phyloP scores from a whole-genome alignment of 2,797 vertebrate species.

The Myotis vivesi region DNA sequence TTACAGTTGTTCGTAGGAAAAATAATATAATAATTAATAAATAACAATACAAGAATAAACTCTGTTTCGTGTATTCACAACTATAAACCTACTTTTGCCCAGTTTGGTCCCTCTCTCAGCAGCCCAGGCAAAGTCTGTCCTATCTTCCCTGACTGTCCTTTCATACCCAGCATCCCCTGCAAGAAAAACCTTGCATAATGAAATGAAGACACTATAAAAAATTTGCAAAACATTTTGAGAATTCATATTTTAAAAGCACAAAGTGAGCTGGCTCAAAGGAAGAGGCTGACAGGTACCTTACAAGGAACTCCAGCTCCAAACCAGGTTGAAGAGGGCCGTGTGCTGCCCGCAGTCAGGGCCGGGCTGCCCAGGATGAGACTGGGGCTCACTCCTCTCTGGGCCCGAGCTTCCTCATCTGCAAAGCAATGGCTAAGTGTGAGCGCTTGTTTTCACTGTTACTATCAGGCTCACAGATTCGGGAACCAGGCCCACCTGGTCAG shows the following conservation, averaged over 20 bases:
- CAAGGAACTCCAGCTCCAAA: constrained; percentile 46
- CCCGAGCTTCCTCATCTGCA: constrained; percentile 68
- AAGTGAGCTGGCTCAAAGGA: not conserved
- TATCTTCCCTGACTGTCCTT: not conserved
- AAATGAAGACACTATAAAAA: not conserved
- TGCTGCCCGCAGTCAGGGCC: not conserved
- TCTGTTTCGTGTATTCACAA: not conserved
- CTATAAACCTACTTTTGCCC: not conserved
- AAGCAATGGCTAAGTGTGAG: not conserved
- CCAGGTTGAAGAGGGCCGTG: not conserved
- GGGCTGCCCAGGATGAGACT: not conserved
- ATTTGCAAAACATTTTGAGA: not conserved
- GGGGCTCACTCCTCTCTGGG: constrained; percentile 58
- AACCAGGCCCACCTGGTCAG: not conserved
- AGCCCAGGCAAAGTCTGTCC: not conserved
- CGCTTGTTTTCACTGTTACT: not conserved
- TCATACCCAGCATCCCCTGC: not conserved
- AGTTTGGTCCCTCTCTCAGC: not conserved
- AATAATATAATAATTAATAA: not conserved
- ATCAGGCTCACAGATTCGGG: accelerated
- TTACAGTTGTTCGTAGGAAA: not conserved
- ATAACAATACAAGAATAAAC: not conserved
- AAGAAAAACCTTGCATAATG: not conserved
- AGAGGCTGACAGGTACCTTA: constrained; percentile 36
- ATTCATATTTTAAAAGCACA: not conserved